phyloP scores from a whole-genome alignment of 2,113 vertebrate genomes.

The Thymallus thymallus region DNA sequence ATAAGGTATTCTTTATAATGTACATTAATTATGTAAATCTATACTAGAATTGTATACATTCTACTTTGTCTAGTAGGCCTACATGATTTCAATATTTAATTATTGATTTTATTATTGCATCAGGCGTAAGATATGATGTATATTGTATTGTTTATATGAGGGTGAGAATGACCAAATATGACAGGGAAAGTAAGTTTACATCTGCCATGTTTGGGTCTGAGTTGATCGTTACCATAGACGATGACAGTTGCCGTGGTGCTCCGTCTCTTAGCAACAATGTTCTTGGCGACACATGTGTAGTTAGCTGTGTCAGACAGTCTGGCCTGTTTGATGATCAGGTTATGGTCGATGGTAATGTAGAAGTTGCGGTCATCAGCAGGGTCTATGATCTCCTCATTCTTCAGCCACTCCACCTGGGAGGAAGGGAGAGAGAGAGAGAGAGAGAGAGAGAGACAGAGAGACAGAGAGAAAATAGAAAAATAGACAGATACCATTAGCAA shows the following conservation, averaged over 20 bases:
- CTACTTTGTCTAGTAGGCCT: constrained; percentile 80
- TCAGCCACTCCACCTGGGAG: constrained; percentile 93
- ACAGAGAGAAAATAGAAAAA: background rate
- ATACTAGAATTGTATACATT: constrained; percentile 42
- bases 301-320: constrained; percentile 95
- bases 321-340: constrained; percentile 98
- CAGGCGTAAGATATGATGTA: too few species aligned
- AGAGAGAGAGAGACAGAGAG: background rate
- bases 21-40: background rate
- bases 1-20: constrained; percentile 4
- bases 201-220: constrained; percentile 80
- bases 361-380: constrained; percentile 96
- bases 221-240: constrained; percentile 83
- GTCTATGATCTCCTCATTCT: constrained; percentile 96
- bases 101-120: constrained; percentile 43
- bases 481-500: background rate
- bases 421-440: background rate
- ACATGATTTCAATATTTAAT: background rate
- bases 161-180: constrained; percentile 58
- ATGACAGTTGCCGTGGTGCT: constrained; percentile 92
- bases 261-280: constrained; percentile 90
- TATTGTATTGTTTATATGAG: constrained; percentile 71
- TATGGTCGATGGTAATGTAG: constrained; percentile 98
- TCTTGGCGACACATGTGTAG: constrained; percentile 95
- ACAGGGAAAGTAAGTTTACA: background rate